phyloP scores from a whole-genome alignment of 2,888 invertebrate genomes.

The Micoletzkya japonica region DNA sequence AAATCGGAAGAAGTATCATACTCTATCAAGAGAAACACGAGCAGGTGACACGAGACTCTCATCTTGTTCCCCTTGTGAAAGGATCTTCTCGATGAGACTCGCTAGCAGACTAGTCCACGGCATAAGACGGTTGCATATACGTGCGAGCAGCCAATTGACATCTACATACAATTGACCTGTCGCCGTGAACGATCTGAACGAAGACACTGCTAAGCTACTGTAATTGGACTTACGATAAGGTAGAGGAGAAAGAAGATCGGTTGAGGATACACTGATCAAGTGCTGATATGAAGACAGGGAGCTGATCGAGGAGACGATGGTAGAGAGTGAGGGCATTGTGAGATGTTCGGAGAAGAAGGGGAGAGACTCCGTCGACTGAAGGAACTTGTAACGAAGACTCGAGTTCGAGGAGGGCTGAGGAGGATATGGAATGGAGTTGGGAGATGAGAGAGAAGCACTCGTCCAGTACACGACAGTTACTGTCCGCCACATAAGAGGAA shows the following conservation, averaged over 20 bases:
- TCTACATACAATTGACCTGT: constrained; percentile 13
- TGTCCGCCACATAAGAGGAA: neutral
- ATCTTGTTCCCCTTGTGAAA: constrained; percentile 6
- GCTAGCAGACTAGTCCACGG: constrained; percentile 9
- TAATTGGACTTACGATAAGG: constrained; percentile 3
- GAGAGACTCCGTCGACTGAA: neutral
- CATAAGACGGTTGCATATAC: neutral
- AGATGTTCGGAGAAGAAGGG: constrained; percentile 4
- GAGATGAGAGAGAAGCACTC: neutral
- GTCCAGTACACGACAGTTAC: constrained; percentile 9
- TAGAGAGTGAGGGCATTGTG: constrained; percentile 23
- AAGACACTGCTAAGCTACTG: neutral
- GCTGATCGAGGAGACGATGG: constrained; percentile 21
- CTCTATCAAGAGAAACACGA: constrained; percentile 23
- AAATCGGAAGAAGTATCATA: neutral
- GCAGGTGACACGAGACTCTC: constrained; percentile 13
- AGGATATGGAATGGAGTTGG: neutral
- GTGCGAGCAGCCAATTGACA: constrained; percentile 17
- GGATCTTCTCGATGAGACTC: constrained; percentile 1
- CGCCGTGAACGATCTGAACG: constrained; percentile 6
- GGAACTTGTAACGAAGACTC: too few species aligned
- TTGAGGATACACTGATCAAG: constrained; percentile 19
- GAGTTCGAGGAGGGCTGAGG: neutral
- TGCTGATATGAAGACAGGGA: constrained; percentile 26
- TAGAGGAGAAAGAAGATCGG: neutral